Percentiles rank a stretch among this genome's conserved stretches.
phyloP scores from a whole-genome alignment of 2,113 vertebrate species.

The Crypturellus undulatus region DNA sequence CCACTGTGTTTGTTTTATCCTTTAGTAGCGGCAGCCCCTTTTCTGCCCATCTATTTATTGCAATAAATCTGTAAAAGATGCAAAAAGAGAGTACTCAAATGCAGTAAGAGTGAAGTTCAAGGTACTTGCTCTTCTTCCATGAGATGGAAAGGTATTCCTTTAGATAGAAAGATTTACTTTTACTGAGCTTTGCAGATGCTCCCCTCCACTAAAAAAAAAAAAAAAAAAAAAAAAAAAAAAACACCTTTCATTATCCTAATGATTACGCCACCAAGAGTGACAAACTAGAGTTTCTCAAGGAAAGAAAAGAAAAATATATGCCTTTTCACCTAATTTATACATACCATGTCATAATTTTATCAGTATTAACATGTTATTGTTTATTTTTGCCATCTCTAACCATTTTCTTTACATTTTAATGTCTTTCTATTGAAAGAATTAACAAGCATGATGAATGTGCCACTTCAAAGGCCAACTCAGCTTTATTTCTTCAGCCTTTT shows the following conservation, averaged over 20 bases:
- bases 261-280: neutral
- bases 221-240: no score
- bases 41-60: neutral
- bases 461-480: neutral
- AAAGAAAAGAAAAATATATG: accelerated
- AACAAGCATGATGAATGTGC: neutral
- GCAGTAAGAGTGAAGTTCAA: neutral
- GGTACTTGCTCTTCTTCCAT: neutral
- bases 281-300: neutral
- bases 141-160: neutral
- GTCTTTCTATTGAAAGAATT: neutral
- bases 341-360: neutral
- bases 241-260: neutral
- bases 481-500: neutral
- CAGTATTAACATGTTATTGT: neutral
- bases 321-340: neutral
- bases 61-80: neutral
- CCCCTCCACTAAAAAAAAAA: neutral
- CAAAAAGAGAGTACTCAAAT: neutral
- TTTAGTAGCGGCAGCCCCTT: neutral
- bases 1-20: neutral
- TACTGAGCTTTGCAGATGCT: neutral
- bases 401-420: neutral
- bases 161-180: neutral
- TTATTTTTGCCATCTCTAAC: neutral